Base-by-base conservation (phyloP, 2,797 vertebrate species). In the Furcifer pardalis region DNA sequence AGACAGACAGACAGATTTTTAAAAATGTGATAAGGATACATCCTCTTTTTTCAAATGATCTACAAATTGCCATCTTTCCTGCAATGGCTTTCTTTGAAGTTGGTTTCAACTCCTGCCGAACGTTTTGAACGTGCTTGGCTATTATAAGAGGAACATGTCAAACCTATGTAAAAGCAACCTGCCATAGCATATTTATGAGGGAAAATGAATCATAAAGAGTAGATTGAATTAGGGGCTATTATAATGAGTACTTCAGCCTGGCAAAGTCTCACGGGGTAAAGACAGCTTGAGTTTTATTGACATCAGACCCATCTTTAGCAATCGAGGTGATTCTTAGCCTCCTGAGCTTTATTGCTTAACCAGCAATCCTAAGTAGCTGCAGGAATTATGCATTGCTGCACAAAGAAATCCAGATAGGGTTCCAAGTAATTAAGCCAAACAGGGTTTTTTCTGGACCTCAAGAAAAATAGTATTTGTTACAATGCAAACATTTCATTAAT, bases 61-160 rank as follows among this genome's bases (percentile, higher is more conserved):
- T 56, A 19, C 52, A 56, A 56, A 17, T 56, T 5, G 52, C 52
- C 52, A 56, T 5, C 52, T 12, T 37, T 1, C n/a, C 4, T 85
- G 72, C 82, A 82, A 89, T 81, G 87, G 60, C n/a, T 44, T 75
- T 87, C 76, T 66, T 32, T 84, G 86, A 79, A 63, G 2, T 56
- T 90, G 82, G 77, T 75, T 59, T 83, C 79, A 81, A 65, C 69
- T 62, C 12, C 73, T 82, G 56, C 79, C 82, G 59, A 85, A 83
- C 17, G 60, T 79, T 86, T 56, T 84, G 77, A 84, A 90, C 83
- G 49, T 60, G 12, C 80, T 84, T 66, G 77, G 5, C 82, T 7
- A 8, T 71, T 71, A 37, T 71, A 46, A 0, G 44, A 79, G 40
- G 86, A 88, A 77, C 69, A 40, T 89, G 46, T 74, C 85, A 77